A percentile compares a stretch with the other conserved stretches of the same genome.
Evolutionary conservation across 2,888 invertebrate species (phyloP).

Genomic region (Selenia dentaria): DNA sequence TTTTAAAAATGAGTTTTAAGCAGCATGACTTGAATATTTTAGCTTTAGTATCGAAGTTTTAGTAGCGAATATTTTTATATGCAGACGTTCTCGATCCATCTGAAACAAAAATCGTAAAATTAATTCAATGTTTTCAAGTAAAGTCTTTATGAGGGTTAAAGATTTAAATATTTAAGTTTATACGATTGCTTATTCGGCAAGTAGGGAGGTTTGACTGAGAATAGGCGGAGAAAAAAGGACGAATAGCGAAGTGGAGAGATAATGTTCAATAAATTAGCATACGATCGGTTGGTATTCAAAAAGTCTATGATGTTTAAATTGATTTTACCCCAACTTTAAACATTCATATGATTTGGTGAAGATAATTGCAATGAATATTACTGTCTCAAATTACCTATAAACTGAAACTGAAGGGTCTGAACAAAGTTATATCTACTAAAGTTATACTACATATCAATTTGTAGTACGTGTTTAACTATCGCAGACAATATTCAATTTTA

Average conservation of each 20-base stretch:
- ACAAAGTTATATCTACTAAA: too few species aligned
- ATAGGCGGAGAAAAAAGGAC: conserved; percentile 25
- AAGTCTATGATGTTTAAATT: too few species aligned
- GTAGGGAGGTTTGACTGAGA: conserved; percentile 17
- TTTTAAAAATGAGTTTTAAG: conserved; percentile 35
- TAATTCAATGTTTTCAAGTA: conserved; percentile 24
- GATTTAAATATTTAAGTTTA: conserved; percentile 18
- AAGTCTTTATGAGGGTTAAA: conserved; percentile 12
- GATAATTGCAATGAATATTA: too few species aligned
- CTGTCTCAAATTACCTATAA: too few species aligned
- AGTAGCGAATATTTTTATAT: conserved; percentile 18
- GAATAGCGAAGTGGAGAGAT: conserved; percentile 21
- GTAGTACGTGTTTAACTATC: too few species aligned
- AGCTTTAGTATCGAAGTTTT: conserved; percentile 12
- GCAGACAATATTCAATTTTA: too few species aligned
- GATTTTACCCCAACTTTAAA: too few species aligned
- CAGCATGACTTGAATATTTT: conserved; percentile 24
- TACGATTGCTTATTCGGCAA: conserved; percentile 24
- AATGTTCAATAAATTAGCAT: conserved; percentile 22
- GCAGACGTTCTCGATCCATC: conserved; percentile 22
- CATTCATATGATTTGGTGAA: too few species aligned
- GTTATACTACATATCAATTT: too few species aligned
- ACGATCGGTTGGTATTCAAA: conserved; percentile 1
- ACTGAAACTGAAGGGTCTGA: too few species aligned
- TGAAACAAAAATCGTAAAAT: conserved; percentile 32